Conservation (phyloP, 92 coral and sea anemone genomes). For the Parazoanthus darwini region DNA sequence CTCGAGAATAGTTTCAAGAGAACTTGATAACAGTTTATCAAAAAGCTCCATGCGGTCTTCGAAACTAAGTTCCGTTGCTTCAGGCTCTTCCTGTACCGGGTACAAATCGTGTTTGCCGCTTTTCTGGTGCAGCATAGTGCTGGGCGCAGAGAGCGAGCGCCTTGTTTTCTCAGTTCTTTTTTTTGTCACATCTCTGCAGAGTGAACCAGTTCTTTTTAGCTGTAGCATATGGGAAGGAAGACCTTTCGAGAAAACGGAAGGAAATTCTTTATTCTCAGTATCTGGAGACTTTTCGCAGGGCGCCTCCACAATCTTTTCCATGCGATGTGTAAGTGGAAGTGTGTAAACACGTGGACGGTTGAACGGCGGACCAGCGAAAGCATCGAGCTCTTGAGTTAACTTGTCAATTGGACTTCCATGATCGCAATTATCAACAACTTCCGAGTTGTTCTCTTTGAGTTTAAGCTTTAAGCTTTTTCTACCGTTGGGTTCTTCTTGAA, state of each 20-base stretch:
- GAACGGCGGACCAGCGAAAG: constrained; percentile 26
- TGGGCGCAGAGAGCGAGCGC: constrained; percentile 33
- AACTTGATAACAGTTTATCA: constrained; percentile 32
- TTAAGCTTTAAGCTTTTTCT: constrained; percentile 5
- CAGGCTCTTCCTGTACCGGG: constrained; percentile 37
- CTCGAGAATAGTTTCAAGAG: constrained; percentile 31
- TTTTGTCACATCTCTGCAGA: constrained; percentile 10
- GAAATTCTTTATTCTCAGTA: constrained; percentile 14
- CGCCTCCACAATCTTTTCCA: constrained; percentile 39
- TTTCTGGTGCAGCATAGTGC: not conserved
- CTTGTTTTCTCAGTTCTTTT: constrained; percentile 20
- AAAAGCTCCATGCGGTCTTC: constrained; percentile 37
- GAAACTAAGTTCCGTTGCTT: constrained; percentile 7
- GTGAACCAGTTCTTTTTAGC: constrained; percentile 6
- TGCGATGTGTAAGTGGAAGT: constrained; percentile 25
- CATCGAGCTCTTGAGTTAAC: constrained; percentile 32
- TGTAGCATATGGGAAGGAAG: not conserved
- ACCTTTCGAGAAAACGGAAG: not conserved
- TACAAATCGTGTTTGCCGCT: constrained; percentile 4
- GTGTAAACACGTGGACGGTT: constrained; percentile 39
- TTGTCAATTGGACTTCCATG: constrained; percentile 38
- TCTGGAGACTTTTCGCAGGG: constrained; percentile 32
- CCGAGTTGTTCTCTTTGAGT: not conserved
- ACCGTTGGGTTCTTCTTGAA: not conserved
- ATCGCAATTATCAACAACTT: constrained; percentile 17